Evolutionary conservation across 2,797 vertebrate species (phyloP).

Genomic region (Okamejei kenojei): DNA sequence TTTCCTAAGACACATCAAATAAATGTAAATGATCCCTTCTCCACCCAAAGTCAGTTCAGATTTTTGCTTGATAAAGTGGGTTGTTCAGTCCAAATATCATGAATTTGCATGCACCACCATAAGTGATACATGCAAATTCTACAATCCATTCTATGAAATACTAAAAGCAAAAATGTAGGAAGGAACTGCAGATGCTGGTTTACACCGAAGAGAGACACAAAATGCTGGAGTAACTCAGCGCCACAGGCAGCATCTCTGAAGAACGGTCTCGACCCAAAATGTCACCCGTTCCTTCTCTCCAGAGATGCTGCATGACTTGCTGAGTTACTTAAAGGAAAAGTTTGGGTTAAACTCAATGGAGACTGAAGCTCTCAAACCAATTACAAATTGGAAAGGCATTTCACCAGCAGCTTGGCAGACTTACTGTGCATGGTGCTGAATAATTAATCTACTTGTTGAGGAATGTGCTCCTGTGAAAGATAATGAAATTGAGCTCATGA

Average conservation of each 20-base stretch:
- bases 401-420: neutral
- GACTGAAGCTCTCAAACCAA: neutral
- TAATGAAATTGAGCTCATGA: too few relatives aligned
- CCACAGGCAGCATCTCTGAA: too few relatives aligned
- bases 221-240: too few relatives aligned
- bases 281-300: too few relatives aligned
- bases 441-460: too few relatives aligned
- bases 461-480: too few relatives aligned
- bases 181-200: too few relatives aligned
- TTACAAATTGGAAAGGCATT: neutral
- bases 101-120: neutral
- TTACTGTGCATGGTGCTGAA: too few relatives aligned
- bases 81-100: neutral
- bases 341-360: neutral
- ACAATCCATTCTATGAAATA: neutral
- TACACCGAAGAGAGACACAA: too few relatives aligned
- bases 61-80: neutral
- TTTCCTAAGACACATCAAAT: neutral
- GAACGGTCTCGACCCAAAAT: too few relatives aligned
- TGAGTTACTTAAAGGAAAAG: too few relatives aligned
- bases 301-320: too few relatives aligned
- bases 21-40: neutral
- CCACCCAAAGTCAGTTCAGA: neutral
- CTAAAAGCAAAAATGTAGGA: neutral
- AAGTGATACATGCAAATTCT: neutral